These are phyloP conservation scores for Ophioderma brevispina DNA, from an alignment of 35 echinoderm and acorn worm species.

Conservation along the genomic window DNA sequence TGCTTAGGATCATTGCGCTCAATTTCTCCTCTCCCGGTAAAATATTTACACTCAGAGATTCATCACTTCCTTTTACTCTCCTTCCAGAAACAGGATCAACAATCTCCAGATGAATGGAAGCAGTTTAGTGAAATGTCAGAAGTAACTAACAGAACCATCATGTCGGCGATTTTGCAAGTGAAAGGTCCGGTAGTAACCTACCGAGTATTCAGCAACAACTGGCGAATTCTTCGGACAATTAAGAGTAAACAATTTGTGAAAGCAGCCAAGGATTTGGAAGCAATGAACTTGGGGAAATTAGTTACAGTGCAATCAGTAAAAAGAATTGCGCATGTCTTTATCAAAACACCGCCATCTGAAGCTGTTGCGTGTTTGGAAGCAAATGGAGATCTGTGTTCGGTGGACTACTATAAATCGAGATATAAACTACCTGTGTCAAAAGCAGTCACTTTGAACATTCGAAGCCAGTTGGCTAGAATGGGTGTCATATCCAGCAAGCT, in stretches of 20 bases:
- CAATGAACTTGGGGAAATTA: neutral
- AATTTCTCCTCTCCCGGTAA: no score
- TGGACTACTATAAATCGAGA: neutral
- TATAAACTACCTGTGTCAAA: neutral
- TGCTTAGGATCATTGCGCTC: no score
- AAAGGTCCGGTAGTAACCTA: neutral
- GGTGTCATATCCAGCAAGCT: neutral
- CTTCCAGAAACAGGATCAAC: no score
- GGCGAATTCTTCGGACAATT: neutral
- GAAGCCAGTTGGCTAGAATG: neutral
- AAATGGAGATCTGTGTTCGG: neutral
- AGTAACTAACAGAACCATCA: neutral
- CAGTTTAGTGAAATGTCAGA: no score
- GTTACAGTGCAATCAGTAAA: neutral
- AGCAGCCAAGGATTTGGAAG: neutral
- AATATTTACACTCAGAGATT: no score
- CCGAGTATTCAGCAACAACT: neutral
- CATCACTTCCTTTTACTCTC: no score
- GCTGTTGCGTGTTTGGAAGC: neutral
- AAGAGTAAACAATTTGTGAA: neutral
- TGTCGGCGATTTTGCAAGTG: neutral
- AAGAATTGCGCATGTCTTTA: neutral
- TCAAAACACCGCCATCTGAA: neutral
- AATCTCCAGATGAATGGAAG: no score
- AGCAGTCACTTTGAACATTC: neutral